These are phyloP conservation scores for Colossoma macropomum DNA, from an alignment of 2,113 vertebrate genomes.

Conservation along the genomic window DNA sequence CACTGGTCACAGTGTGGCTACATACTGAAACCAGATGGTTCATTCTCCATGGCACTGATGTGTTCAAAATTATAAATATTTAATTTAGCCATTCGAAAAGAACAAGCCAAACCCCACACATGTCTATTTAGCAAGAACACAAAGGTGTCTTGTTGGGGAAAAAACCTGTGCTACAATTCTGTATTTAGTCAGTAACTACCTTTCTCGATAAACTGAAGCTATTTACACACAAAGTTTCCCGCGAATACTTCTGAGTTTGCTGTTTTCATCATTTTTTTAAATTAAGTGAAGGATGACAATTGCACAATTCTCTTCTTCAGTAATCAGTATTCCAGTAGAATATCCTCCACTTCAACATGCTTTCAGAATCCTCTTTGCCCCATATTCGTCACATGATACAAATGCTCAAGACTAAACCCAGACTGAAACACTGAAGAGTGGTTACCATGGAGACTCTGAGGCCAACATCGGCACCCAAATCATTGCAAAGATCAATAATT, in stretches of 20 bases:
- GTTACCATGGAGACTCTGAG: conserved; percentile 74
- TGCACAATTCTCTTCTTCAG: neutral
- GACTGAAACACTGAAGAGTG: conserved; percentile 54
- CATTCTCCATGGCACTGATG: neutral
- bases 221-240: conserved; percentile 33
- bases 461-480: conserved; percentile 64
- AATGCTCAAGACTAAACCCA: conserved; percentile 35
- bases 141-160: neutral
- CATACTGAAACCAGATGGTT: neutral
- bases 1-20: neutral
- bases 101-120: neutral
- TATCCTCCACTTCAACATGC: conserved; percentile 9
- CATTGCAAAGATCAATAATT: conserved; percentile 64
- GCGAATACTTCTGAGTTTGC: conserved; percentile 8
- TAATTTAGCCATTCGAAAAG: neutral
- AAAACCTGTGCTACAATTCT: neutral
- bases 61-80: neutral
- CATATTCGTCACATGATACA: conserved; percentile 41
- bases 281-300: conserved; percentile 11
- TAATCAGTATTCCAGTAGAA: conserved; percentile 27
- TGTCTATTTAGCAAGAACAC: neutral
- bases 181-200: neutral
- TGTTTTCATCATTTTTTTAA: conserved; percentile 19
- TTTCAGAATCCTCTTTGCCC: conserved; percentile 11
- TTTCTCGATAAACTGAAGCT: conserved; percentile 1